phyloP scores from a whole-genome alignment of 1,140 invertebrate genomes.

The Glossosoma conforme region DNA sequence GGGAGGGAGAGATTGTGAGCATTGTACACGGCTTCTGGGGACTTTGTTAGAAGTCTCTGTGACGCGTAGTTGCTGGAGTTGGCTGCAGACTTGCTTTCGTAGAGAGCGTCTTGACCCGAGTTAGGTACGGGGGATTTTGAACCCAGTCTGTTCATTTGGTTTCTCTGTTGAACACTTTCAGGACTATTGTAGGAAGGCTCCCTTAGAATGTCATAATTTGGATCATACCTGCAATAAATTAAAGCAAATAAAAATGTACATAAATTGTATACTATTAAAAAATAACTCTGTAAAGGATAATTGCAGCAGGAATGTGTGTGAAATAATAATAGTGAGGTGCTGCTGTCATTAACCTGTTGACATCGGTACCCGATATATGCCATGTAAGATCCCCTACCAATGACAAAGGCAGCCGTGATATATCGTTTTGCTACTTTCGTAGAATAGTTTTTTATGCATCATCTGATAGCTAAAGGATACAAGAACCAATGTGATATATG shows the following conservation, averaged over 20 bases:
- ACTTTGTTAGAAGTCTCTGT: constrained; percentile 23
- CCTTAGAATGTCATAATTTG: constrained; percentile 49
- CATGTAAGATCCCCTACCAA: no score
- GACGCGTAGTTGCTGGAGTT: constrained; percentile 20
- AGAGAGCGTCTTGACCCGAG: constrained; percentile 12
- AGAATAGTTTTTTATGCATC: no score
- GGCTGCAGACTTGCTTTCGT: constrained; percentile 20
- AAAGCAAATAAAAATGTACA: constrained; percentile 5
- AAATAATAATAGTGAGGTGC: no score
- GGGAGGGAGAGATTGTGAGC: constrained; percentile 43
- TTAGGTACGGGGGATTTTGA: constrained; percentile 12
- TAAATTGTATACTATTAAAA: background rate
- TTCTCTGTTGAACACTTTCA: constrained; percentile 29
- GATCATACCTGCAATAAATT: constrained; percentile 45
- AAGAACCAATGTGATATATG: no score
- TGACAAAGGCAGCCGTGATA: no score
- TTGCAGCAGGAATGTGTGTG: constrained; percentile 1
- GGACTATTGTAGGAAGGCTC: constrained; percentile 46
- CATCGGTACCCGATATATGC: no score
- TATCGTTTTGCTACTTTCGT: no score
- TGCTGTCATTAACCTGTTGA: no score
- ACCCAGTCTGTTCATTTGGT: constrained; percentile 12
- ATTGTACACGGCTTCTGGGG: constrained; percentile 36
- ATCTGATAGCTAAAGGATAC: no score
- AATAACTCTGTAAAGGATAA: background rate